Conservation (phyloP, 2,797 vertebrate genomes). For the Lepus oiostolus region DNA sequence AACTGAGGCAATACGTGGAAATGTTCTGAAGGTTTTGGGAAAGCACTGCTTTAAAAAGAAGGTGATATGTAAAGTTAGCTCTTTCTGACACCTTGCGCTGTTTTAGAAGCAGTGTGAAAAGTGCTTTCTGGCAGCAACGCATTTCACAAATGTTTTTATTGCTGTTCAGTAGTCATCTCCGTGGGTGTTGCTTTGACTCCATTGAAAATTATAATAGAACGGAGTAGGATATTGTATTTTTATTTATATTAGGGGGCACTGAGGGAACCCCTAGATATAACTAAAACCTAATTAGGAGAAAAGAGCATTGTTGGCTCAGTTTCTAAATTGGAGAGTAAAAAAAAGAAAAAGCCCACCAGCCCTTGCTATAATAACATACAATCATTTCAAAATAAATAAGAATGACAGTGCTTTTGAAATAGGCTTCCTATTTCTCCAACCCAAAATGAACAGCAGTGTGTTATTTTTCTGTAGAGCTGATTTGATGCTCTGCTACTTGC, state of each 20-base stretch:
- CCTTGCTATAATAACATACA: conserved; percentile 59
- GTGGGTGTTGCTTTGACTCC: conserved; percentile 63
- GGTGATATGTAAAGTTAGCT: neutral
- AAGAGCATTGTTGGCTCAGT: conserved; percentile 77
- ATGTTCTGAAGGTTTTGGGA: conserved; percentile 19
- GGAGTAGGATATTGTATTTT: conserved; percentile 67
- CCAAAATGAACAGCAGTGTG: neutral
- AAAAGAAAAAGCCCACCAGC: conserved; percentile 53
- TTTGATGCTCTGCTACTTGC: conserved; percentile 6
- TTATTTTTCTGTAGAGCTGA: conserved; percentile 7
- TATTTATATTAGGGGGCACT: conserved; percentile 69
- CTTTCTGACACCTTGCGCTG: conserved; percentile 11
- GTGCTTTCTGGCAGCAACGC: conserved; percentile 32
- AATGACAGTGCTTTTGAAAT: conserved; percentile 53
- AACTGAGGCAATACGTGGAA: neutral
- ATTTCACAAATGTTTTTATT: conserved; percentile 54
- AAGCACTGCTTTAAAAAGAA: conserved; percentile 5
- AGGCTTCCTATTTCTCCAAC: conserved; percentile 4
- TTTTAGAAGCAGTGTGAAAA: conserved; percentile 46
- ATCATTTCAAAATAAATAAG: conserved; percentile 69
- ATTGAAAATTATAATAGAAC: conserved; percentile 71
- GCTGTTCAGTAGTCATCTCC: conserved; percentile 42
- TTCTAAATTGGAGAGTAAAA: conserved; percentile 70
- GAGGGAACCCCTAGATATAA: conserved; percentile 63
- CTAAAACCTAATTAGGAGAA: conserved; percentile 74